phyloP scores from a whole-genome alignment of 1,140 invertebrate genomes.

The Anastatus disparis region DNA sequence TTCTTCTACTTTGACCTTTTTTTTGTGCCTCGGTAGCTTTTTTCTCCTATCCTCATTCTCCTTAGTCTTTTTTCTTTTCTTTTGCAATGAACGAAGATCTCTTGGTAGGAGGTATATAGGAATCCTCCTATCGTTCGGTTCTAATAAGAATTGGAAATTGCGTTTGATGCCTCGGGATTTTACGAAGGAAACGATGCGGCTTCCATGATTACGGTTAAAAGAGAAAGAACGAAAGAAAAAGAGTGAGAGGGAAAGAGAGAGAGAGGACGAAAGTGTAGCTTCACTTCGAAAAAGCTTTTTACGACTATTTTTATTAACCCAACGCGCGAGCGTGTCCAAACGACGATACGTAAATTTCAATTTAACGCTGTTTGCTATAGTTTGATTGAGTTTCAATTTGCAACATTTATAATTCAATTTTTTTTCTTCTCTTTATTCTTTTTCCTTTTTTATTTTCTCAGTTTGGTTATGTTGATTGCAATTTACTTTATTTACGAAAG shows the following conservation, averaged over 20 bases:
- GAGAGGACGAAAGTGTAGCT: no score
- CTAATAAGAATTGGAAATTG: constrained; percentile 43
- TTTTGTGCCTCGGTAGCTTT: constrained; percentile 1
- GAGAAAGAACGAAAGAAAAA: no score
- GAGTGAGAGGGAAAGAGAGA: no score
- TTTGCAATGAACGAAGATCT: constrained; percentile 41
- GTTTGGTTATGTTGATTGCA: no score
- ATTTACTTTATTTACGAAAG: no score
- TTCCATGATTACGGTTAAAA: constrained; percentile 1
- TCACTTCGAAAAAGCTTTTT: constrained; percentile 14
- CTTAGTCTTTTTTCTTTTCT: not conserved
- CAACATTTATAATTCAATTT: not conserved
- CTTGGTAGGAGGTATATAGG: no score
- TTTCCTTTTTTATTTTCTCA: no score
- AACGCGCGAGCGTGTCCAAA: no score
- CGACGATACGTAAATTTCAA: no score
- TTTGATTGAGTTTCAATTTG: not conserved
- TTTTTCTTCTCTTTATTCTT: not conserved
- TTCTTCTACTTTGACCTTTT: constrained; percentile 15
- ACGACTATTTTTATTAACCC: constrained; percentile 27
- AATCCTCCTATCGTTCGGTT: constrained; percentile 16
- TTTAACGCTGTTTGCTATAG: not conserved
- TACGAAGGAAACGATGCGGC: constrained; percentile 35
- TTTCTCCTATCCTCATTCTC: not conserved
- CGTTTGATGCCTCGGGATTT: constrained; percentile 36